phyloP scores from a whole-genome alignment of 2,888 invertebrate species.

The Ophonus ardosiacus region DNA sequence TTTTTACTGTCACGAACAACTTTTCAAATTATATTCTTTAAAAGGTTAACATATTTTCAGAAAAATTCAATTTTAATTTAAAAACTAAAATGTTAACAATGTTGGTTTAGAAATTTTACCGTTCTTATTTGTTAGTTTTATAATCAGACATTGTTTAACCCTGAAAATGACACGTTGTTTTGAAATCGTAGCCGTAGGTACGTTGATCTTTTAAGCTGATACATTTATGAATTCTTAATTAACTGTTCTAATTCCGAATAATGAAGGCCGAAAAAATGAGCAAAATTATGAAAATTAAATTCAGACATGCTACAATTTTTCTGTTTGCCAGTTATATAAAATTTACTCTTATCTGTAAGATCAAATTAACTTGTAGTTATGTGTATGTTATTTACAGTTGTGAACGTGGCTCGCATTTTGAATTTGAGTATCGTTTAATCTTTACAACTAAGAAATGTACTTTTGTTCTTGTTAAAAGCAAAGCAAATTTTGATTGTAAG shows the following conservation, averaged over 20 bases:
- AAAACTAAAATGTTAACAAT: neutral
- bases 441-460: slow-evolving; percentile 8
- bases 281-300: neutral
- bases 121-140: neutral
- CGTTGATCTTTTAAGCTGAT: slow-evolving; percentile 23
- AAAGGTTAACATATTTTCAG: neutral
- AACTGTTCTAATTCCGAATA: slow-evolving; percentile 11
- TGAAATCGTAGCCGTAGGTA: neutral
- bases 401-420: neutral
- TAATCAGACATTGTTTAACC: slow-evolving; percentile 16
- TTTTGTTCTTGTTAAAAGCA: slow-evolving; percentile 25
- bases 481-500: slow-evolving; percentile 21
- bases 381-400: slow-evolving; percentile 1
- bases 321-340: neutral
- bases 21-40: neutral
- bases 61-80: neutral
- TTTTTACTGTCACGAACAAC: neutral
- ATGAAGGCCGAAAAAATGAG: slow-evolving; percentile 8
- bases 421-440: slow-evolving; percentile 1
- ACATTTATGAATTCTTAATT: slow-evolving; percentile 14
- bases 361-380: neutral
- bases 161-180: slow-evolving; percentile 23
- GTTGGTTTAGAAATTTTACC: neutral
- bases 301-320: neutral
- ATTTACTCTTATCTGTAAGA: neutral